These are phyloP conservation scores for Zootermopsis nevadensis DNA, from an alignment of 2,888 invertebrate species.

Conservation along the genomic window DNA sequence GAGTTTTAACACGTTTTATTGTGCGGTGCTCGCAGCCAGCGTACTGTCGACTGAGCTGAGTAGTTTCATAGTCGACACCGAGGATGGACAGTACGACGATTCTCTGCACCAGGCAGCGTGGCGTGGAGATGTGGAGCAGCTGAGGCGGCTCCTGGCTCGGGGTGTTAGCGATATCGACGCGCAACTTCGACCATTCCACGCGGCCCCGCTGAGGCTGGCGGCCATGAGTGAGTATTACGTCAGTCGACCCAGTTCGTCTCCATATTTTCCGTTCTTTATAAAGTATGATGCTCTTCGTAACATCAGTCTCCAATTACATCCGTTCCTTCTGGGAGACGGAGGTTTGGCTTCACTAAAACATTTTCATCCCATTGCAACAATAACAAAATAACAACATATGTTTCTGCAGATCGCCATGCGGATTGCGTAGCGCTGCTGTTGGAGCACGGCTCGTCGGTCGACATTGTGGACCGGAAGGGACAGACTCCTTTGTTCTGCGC, in stretches of 20 bases:
- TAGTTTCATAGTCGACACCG: conserved; percentile 5
- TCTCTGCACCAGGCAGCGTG: conserved; percentile 14
- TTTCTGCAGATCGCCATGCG: conserved; percentile 12
- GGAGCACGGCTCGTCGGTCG: conserved; percentile 18
- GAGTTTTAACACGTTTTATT: no score
- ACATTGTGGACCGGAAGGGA: conserved; percentile 31
- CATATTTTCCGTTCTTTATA: no score
- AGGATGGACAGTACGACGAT: conserved; percentile 3
- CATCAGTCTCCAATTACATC: no score
- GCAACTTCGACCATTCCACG: conserved; percentile 12
- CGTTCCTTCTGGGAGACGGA: no score
- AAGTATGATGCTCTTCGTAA: no score
- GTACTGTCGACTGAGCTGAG: not conserved
- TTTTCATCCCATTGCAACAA: no score
- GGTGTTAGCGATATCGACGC: not conserved
- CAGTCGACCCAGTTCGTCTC: no score
- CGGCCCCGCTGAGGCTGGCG: conserved; percentile 22
- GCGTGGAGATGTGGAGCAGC: not conserved
- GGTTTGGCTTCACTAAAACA: no score
- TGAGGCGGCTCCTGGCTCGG: not conserved
- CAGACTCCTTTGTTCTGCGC: conserved; percentile 43
- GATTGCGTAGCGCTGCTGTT: conserved; percentile 22
- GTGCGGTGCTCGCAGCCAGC: not conserved
- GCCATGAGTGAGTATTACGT: conserved; percentile 21
- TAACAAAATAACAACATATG: no score